Evolutionary conservation across 2,888 invertebrate species (phyloP).

Genomic region (Phragmatobia fuliginosa): DNA sequence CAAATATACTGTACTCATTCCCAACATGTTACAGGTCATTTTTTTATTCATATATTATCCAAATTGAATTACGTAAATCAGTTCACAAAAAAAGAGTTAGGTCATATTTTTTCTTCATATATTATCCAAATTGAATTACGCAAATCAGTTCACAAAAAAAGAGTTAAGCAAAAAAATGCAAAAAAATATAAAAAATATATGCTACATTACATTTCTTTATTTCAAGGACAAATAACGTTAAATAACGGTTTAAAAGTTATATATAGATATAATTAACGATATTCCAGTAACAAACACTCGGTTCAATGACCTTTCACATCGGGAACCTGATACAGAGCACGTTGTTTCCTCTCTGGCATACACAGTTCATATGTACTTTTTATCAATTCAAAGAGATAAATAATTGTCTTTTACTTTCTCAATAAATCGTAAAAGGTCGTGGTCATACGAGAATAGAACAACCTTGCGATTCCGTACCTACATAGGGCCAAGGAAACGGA

Average conservation of each 20-base stretch:
- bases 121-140: too few species aligned
- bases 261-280: neutral
- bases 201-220: too few species aligned
- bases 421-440: slow-evolving; percentile 3
- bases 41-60: too few species aligned
- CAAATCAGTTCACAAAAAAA: neutral
- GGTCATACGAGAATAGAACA: neutral
- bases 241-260: neutral
- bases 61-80: too few species aligned
- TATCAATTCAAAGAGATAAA: slow-evolving; percentile 7
- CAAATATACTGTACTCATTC: too few species aligned
- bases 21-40: too few species aligned
- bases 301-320: slow-evolving; percentile 15
- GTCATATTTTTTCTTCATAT: too few species aligned
- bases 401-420: slow-evolving; percentile 11
- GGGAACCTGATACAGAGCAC: slow-evolving; percentile 12
- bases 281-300: neutral
- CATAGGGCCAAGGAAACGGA: slow-evolving; percentile 3
- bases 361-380: neutral
- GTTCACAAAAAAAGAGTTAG: too few species aligned
- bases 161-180: neutral
- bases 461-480: neutral
- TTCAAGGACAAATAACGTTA: neutral
- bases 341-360: neutral
- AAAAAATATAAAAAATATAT: neutral